phyloP scores from a whole-genome alignment of 2,888 invertebrate genomes.

The Cataglyphis rosenhaueri region DNA sequence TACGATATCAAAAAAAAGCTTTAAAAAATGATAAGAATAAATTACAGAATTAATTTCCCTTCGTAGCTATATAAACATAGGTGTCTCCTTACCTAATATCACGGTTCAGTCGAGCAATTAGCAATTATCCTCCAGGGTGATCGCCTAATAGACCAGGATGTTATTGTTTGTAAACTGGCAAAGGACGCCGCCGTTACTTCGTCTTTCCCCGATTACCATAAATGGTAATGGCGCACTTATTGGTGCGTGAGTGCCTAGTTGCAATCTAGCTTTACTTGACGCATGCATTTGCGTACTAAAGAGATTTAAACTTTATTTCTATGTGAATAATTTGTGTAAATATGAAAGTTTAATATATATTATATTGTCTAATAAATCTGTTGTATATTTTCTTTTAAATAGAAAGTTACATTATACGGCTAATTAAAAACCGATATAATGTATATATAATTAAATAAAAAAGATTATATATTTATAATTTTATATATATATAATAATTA shows the following conservation, averaged over 20 bases:
- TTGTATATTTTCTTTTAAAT: neutral
- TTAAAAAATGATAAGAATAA: slow-evolving; percentile 2
- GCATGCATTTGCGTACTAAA: neutral
- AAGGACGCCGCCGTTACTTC: slow-evolving; percentile 58
- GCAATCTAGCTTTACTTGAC: slow-evolving; percentile 9
- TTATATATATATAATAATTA: neutral
- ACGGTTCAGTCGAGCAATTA: slow-evolving; percentile 75
- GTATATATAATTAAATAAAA: neutral
- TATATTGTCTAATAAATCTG: slow-evolving; percentile 9
- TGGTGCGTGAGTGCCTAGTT: slow-evolving; percentile 12
- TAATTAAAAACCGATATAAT: neutral
- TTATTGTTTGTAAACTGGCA: slow-evolving; percentile 72
- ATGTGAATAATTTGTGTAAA: neutral
- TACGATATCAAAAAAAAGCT: neutral
- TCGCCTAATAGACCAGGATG: slow-evolving; percentile 74
- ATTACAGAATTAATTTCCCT: slow-evolving; percentile 65
- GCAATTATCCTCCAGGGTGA: slow-evolving; percentile 77
- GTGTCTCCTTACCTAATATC: slow-evolving; percentile 62
- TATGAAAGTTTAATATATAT: neutral
- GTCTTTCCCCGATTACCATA: slow-evolving; percentile 62
- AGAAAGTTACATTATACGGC: neutral
- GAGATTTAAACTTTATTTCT: neutral
- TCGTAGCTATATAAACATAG: slow-evolving; percentile 62
- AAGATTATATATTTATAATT: neutral
- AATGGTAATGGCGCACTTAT: slow-evolving; percentile 47